Evolutionary conservation across 1,140 invertebrate genomes (phyloP), one percentile per base, ranked within the genome.

Genomic region (Dendrolimus kikuchii): DNA sequence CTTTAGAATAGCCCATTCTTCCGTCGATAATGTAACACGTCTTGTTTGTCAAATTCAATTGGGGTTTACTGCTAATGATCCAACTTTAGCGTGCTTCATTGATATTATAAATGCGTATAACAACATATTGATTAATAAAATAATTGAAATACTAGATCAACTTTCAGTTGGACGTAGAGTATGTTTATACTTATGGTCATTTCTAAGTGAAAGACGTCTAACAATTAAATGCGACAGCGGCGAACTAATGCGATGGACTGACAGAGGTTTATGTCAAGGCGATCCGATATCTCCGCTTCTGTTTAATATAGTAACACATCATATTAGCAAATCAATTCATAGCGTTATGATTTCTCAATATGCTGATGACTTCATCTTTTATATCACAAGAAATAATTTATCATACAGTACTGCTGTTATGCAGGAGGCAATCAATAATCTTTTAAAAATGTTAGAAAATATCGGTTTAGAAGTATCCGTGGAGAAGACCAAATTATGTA

Each of bases 201-300:
- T n/a, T n/a, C n/a, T n/a, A n/a, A n/a, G n/a, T n/a, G n/a, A n/a
- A n/a, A n/a, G n/a, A n/a, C n/a, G n/a, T n/a, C n/a, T n/a, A n/a
- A n/a, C n/a, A n/a, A n/a, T n/a, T n/a, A n/a, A n/a, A n/a, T n/a
- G n/a, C n/a, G n/a, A n/a, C n/a, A n/a, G n/a, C n/a, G n/a, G n/a
- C n/a, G n/a, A n/a, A n/a, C n/a, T n/a, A n/a, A n/a, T n/a, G n/a
- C 8, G 45, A n/a, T 46, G n/a, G 7, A 10, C 45, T 46, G 5
- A 4, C 38, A 23, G 37, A 37, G 46, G 46, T 8, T 36, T 47
- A 47, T 4, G 10, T 5, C 46, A 47, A 47, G 46, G 46, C 7
- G 46, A 47, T 23, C 46, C 46, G n/a, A 47, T 47, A 8, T 47
- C 46, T 5, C 46, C 46, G 5, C 36, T 47, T 5, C 36, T 47